A percentile compares a stretch with the other conserved stretches of the same genome.
phyloP scores from a whole-genome alignment of 2,888 invertebrate species.

The Chalcis sispes region DNA sequence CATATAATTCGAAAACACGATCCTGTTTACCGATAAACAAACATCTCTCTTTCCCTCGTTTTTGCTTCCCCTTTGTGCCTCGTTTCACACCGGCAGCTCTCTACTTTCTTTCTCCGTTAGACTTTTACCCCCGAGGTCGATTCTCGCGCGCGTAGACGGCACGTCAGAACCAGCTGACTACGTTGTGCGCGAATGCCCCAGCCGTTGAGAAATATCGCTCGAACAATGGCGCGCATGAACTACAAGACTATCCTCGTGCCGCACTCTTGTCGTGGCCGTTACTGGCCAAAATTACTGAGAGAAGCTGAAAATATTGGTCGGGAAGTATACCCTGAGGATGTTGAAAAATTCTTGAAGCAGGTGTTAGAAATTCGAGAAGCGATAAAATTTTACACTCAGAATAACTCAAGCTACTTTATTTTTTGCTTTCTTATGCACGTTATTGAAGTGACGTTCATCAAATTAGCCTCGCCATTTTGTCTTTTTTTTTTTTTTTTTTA shows the following conservation, averaged over 20 bases:
- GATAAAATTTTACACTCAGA: slow-evolving; percentile 70
- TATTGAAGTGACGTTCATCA: too few species aligned
- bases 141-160: slow-evolving; percentile 73
- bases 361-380: slow-evolving; percentile 60
- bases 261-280: slow-evolving; percentile 29
- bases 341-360: slow-evolving; percentile 68
- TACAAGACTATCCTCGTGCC: not conserved
- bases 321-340: slow-evolving; percentile 52
- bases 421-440: too few species aligned
- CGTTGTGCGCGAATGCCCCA: slow-evolving; percentile 61
- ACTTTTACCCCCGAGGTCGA: slow-evolving; percentile 14
- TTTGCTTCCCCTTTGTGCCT: not conserved
- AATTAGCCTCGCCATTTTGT: too few species aligned
- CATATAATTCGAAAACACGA: too few species aligned
- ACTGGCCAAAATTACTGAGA: slow-evolving; percentile 16
- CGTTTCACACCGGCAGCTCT: not conserved
- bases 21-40: too few species aligned
- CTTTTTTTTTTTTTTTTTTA: too few species aligned
- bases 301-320: slow-evolving; percentile 67
- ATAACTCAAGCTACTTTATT: too few species aligned
- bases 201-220: slow-evolving; percentile 74
- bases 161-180: slow-evolving; percentile 76
- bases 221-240: slow-evolving; percentile 73
- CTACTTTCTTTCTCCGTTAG: too few species aligned
- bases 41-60: too few species aligned